phyloP scores from a whole-genome alignment of 2,113 vertebrate species.

The Nannobrachium achirus region DNA sequence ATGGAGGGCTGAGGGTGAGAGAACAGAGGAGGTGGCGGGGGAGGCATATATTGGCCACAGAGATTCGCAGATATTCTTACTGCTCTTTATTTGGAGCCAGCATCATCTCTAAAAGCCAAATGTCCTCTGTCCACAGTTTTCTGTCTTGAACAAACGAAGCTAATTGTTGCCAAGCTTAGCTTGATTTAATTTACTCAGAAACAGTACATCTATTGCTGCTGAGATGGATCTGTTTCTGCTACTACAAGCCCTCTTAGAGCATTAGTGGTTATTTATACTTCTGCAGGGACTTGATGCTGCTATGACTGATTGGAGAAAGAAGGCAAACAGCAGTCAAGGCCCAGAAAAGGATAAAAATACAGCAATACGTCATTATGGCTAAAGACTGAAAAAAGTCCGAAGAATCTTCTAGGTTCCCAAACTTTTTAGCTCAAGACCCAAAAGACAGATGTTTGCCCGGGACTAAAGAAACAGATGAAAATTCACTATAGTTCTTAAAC shows the following conservation, averaged over 20 bases:
- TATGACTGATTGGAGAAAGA: slow-evolving; percentile 20
- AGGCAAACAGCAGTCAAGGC: slow-evolving; percentile 24
- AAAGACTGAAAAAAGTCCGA: neutral
- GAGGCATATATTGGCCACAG: slow-evolving; percentile 46
- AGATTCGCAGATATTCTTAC: slow-evolving; percentile 37
- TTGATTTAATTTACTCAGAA: slow-evolving; percentile 13
- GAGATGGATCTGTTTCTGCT: neutral
- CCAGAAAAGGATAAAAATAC: slow-evolving; percentile 3
- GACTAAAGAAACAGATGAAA: no score
- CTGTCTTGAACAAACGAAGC: slow-evolving; percentile 2
- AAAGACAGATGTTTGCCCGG: no score
- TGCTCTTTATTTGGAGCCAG: slow-evolving; percentile 19
- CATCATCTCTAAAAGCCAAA: slow-evolving; percentile 6
- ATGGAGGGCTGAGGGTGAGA: slow-evolving; percentile 67
- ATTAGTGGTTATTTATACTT: slow-evolving; percentile 56
- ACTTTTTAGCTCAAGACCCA: no score
- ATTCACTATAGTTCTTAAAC: no score
- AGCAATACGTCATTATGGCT: neutral
- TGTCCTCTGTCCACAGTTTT: slow-evolving; percentile 24
- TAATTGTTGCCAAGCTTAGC: neutral
- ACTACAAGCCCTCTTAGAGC: slow-evolving; percentile 28
- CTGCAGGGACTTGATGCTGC: slow-evolving; percentile 7
- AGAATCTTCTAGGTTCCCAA: no score
- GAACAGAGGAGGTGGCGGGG: slow-evolving; percentile 39
- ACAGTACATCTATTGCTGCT: neutral